Base-by-base conservation (phyloP, 2,113 vertebrate species). In the Phrynosoma blainvillii region DNA sequence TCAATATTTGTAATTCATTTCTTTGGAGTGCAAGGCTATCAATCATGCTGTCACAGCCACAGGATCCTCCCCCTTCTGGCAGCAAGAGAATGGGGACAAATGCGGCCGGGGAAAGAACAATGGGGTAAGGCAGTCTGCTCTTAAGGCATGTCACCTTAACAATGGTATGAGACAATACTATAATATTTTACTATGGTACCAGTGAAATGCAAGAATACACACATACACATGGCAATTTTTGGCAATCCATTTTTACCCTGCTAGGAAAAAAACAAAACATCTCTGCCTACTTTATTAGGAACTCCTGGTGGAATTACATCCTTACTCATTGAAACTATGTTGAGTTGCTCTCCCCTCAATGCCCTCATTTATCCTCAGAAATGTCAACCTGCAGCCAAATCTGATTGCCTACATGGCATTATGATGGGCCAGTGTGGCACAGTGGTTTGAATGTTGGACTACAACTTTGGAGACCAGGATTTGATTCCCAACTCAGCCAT, bases 1-100 rank as follows among this genome's bases (percentile, higher is more conserved):
- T 93, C 91, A 88, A 92, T 93, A 93, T 81, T 62, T 92, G 87
- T 87, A 92, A 93, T 93, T 93, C 89, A 92, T 93, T 91, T 91
- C 81, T 93, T 81, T 91, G 65, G 79, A 79, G 82, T 82, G 80
- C 87, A 87, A 36, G 84, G 56, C 79, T 81, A 93, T 93, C 85
- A 78, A 86, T 93, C 89, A 89, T 83, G 54, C 62, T 84, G 79
- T 54, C 82, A 25, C 5, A n/a, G 47, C 25, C 1, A 0, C 65
- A 62, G 76, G 3, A 66, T 78, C 47, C 82, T 82, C 75, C 40
- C 62, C 59, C 21, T 20, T 13, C 23, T 52, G 40, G 66, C 23
- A 59, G 36, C 16, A 68, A 40, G 16, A 36, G 4, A 36, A 54
- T 52, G 56, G 68, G 54, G 23, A 32, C 1, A 40, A 40, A 74